Conservation (phyloP, 2,888 invertebrate genomes). For the Digitonthophagus gazella region DNA sequence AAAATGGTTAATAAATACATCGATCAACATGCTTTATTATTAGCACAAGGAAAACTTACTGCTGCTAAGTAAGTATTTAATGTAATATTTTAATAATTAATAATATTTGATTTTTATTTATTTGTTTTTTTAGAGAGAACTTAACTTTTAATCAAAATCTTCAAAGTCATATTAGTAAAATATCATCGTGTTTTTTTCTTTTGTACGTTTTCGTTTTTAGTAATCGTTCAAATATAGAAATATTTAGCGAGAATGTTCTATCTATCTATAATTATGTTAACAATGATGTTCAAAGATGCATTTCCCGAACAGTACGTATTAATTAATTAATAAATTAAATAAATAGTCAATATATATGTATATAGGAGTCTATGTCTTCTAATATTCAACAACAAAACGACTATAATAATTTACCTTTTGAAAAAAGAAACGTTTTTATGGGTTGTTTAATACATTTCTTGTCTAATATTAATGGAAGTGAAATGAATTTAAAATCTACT, state of each 20-base stretch:
- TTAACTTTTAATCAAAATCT: constrained; percentile 27
- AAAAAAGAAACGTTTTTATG: constrained; percentile 7
- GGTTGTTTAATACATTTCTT: not conserved
- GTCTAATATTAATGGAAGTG: not conserved
- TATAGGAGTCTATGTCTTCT: constrained; percentile 20
- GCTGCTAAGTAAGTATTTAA: not conserved
- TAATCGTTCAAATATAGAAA: constrained; percentile 4
- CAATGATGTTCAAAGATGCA: constrained; percentile 13
- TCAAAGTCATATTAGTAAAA: constrained; percentile 12
- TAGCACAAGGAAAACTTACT: not conserved
- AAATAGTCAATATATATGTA: not conserved
- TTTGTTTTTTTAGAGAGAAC: not conserved
- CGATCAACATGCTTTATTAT: constrained; percentile 5
- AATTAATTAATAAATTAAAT: not conserved
- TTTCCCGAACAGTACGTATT: constrained; percentile 12
- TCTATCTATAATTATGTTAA: constrained; percentile 10
- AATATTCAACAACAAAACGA: constrained; percentile 19
- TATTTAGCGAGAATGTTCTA: constrained; percentile 10
- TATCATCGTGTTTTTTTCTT: not conserved
- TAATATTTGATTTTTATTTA: not conserved
- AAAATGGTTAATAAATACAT: constrained; percentile 10
- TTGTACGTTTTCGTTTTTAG: not conserved
- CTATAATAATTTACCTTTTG: constrained; percentile 21
- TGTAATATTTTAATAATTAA: not conserved
- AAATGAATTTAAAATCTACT: not conserved